Conservation (phyloP, 2,797 vertebrate genomes). For the Myotis daubentonii region DNA sequence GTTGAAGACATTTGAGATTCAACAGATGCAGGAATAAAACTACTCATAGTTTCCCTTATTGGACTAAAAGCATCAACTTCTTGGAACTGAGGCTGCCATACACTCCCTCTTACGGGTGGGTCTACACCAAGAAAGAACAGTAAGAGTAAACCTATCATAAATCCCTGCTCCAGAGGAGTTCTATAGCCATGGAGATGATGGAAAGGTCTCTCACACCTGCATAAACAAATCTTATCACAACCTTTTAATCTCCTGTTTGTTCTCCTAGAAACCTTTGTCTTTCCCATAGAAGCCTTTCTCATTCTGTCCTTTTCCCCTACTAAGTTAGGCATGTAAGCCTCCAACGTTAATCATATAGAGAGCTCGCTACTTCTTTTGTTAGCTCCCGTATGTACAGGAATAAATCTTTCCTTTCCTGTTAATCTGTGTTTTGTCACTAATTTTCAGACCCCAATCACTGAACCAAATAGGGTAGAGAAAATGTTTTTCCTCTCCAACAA, state of each 20-base stretch:
- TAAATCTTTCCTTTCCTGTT: background rate
- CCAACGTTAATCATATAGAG: background rate
- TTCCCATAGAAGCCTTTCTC: background rate
- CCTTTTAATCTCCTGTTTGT: background rate
- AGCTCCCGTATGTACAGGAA: background rate
- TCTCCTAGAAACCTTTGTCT: background rate
- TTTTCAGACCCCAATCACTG: background rate
- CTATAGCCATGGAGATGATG: background rate
- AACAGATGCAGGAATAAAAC: background rate
- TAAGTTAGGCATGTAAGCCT: background rate
- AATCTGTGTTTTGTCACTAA: background rate
- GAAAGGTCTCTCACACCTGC: background rate
- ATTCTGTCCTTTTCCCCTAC: background rate
- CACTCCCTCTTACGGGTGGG: background rate
- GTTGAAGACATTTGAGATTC: background rate
- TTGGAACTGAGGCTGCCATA: background rate
- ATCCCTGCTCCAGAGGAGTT: background rate
- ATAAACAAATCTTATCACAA: conserved; percentile 8
- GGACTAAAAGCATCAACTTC: background rate
- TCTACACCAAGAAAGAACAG: background rate
- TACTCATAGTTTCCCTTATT: background rate
- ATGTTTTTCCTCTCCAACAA: background rate
- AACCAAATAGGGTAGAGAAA: background rate
- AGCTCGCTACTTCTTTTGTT: background rate
- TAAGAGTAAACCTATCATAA: background rate